Conservation (phyloP, 1,140 invertebrate genomes). For the Heterodera schachtii region DNA sequence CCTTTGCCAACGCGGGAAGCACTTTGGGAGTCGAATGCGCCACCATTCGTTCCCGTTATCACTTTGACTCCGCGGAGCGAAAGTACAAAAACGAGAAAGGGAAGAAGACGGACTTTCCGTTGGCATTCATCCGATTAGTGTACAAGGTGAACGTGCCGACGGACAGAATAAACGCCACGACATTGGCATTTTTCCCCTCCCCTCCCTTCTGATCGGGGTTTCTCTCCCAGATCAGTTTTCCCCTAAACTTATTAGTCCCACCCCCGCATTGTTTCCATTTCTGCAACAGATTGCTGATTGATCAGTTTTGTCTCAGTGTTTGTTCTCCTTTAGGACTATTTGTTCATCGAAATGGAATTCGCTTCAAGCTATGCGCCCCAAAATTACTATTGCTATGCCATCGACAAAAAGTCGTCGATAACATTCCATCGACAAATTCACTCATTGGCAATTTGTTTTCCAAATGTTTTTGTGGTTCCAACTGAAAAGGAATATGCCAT, state of each 20-base stretch:
- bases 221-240: not conserved
- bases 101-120: slow-evolving; percentile 46
- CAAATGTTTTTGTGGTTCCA: slow-evolving; percentile 46
- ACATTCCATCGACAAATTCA: slow-evolving; percentile 42
- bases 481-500: slow-evolving; percentile 31
- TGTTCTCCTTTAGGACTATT: slow-evolving; percentile 42
- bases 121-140: slow-evolving; percentile 47
- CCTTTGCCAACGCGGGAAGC: slow-evolving; percentile 7
- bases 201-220: not conserved
- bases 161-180: not conserved
- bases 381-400: slow-evolving; percentile 53
- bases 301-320: too few species aligned
- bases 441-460: slow-evolving; percentile 45
- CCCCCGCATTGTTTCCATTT: not conserved
- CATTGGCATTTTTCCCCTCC: not conserved
- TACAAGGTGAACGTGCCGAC: slow-evolving; percentile 26
- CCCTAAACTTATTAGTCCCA: too few species aligned
- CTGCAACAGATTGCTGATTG: too few species aligned
- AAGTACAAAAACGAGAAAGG: slow-evolving; percentile 35
- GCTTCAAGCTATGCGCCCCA: slow-evolving; percentile 48
- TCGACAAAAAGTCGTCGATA: slow-evolving; percentile 46
- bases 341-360: slow-evolving; percentile 49
- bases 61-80: slow-evolving; percentile 28
- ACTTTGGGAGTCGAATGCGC: slow-evolving; percentile 36
- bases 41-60: not conserved